These are phyloP conservation scores for Arenicola marina DNA, from an alignment of 2,888 invertebrate genomes.

Conservation along the genomic window DNA sequence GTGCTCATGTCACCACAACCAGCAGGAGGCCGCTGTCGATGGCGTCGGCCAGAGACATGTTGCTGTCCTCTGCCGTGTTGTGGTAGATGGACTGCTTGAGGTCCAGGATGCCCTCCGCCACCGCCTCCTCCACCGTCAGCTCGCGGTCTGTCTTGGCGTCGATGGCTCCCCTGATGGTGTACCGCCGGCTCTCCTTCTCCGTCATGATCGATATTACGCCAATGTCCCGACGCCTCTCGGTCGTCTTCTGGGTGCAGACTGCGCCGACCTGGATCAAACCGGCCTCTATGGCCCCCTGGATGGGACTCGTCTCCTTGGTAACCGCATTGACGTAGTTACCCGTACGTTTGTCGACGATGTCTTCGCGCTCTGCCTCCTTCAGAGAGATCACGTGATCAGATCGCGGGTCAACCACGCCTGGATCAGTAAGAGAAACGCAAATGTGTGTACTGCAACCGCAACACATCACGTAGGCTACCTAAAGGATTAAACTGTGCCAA, in stretches of 20 bases:
- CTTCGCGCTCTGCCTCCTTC: constrained; percentile 25
- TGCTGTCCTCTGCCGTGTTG: constrained; percentile 17
- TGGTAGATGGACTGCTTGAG: constrained; percentile 27
- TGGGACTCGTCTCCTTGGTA: constrained; percentile 35
- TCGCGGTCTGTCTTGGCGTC: constrained; percentile 25
- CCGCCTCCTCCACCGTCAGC: constrained; percentile 30
- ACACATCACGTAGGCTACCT: too few relatives aligned
- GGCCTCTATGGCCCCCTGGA: constrained; percentile 53
- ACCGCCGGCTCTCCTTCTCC: constrained; percentile 45
- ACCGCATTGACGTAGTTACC: constrained; percentile 29
- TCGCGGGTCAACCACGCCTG: constrained; percentile 26
- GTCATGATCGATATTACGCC: constrained; percentile 57
- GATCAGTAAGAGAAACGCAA: too few relatives aligned
- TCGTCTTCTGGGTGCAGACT: constrained; percentile 47
- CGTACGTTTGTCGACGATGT: constrained; percentile 30
- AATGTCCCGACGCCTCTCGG: constrained; percentile 52
- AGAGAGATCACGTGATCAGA: constrained; percentile 30
- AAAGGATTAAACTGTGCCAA: too few relatives aligned
- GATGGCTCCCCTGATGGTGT: constrained; percentile 35
- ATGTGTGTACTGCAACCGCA: too few relatives aligned
- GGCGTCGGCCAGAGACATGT: constrained; percentile 31
- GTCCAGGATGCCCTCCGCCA: constrained; percentile 26
- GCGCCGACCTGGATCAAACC: constrained; percentile 47
- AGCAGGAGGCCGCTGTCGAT: constrained; percentile 32
- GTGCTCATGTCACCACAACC: too few relatives aligned